phyloP scores from a whole-genome alignment of 1,140 invertebrate species.

The Coenobita brevimanus region DNA sequence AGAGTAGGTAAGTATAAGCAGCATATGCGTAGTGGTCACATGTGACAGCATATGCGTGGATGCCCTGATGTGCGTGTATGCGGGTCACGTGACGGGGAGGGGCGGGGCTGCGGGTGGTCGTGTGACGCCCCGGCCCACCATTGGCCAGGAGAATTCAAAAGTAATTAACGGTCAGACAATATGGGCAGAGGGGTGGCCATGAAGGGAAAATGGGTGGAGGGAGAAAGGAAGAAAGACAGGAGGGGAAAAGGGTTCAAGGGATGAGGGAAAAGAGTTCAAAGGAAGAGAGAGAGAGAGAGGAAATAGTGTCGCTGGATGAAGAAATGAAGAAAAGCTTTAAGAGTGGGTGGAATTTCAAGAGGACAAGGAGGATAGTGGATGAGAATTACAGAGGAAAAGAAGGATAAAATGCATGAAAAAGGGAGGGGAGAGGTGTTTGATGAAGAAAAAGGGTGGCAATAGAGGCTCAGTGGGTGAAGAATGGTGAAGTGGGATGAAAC shows the following conservation, averaged over 20 bases:
- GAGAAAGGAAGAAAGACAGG: background rate
- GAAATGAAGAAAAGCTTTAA: background rate
- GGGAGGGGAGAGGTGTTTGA: background rate
- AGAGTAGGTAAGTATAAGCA: too few relatives aligned
- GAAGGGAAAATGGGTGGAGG: background rate
- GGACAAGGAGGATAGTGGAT: background rate
- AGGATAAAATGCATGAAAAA: background rate
- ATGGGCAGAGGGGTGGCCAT: too few relatives aligned
- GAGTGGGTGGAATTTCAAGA: background rate
- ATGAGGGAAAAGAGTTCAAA: background rate
- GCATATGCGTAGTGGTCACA: too few relatives aligned
- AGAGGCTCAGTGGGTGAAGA: background rate
- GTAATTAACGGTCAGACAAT: background rate
- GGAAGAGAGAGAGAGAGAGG: background rate
- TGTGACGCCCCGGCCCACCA: background rate
- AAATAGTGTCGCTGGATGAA: background rate
- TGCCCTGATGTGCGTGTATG: constrained; percentile 7
- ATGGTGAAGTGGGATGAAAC: background rate
- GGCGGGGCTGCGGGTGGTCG: constrained; percentile 15
- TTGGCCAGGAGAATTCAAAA: background rate
- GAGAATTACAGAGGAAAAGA: background rate
- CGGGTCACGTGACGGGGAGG: background rate
- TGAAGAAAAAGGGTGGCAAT: background rate
- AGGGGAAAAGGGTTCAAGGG: too few relatives aligned
- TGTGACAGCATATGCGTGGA: too few relatives aligned